Evolutionary conservation across 2,797 vertebrate species (phyloP), one percentile per base, ranked within the genome.

Genomic region (Girardinus metallicus): DNA sequence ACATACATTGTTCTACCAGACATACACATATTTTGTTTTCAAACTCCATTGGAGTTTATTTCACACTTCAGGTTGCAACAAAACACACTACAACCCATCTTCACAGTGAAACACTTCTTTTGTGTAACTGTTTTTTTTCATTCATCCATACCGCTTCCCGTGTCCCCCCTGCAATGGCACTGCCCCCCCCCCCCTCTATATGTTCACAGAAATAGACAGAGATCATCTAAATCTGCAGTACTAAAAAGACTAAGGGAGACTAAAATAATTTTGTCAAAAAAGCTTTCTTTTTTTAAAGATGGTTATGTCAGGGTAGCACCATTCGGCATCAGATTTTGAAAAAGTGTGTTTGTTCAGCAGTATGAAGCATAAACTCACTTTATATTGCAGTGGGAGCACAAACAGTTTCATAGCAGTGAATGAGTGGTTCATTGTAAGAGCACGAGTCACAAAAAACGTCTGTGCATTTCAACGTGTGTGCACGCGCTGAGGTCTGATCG

Each of bases 401-500:
- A 62, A 62, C 18, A 11, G 39, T 68, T 85, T 80, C 74, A 62
- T 72, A 29, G 4, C 44, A 74, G 39, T 64, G 73, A 80, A 86
- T 85, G 84, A 87, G 81, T 79, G 75, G 78, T 74, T 74, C 34
- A 73, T 73, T 84, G 75, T 83, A 70, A 47, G 74, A 78, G 83
- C 75, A 41, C 34, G 41, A 76, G 81, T 85, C 71, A 62, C 77
- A 83, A 73, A 81, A 76, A 79, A 80, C 81, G 72, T 64, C 23
- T 41, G 64, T 70, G 73, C 64, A 76, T 74, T 76, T 64, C 26
- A 4, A 43, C 2, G 46, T 76, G 74, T 74, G 66, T 41, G 23
- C 15, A 23, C 34, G 1, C 57, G 55, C 80, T 86, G 74, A 76
- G 83, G 79, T 91, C 83, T 79, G 95, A 97, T 98, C 96, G 92